Conservation (phyloP, 2,113 vertebrate genomes). For the Cryptomyrus ogoouensis region DNA sequence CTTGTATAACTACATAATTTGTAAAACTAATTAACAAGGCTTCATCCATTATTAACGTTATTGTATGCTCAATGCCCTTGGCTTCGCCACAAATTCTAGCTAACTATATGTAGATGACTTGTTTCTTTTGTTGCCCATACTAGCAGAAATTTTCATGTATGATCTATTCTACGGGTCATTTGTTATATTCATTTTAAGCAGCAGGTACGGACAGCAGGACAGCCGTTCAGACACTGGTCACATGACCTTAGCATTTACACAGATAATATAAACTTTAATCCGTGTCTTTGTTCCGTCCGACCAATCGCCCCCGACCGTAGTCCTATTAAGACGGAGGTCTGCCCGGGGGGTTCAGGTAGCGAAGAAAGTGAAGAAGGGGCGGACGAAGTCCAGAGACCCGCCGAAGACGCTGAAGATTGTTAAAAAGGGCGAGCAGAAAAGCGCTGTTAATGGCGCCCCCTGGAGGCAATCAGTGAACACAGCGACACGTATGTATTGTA, state of each 20-base stretch:
- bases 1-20: neutral
- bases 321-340: neutral
- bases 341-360: neutral
- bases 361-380: neutral
- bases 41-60: neutral
- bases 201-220: neutral
- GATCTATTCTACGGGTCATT: neutral
- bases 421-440: neutral
- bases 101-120: neutral
- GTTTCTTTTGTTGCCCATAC: neutral
- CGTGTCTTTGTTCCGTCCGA: neutral
- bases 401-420: neutral
- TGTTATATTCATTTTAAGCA: neutral
- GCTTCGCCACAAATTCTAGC: neutral
- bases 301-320: neutral
- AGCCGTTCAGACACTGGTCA: neutral
- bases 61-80: neutral
- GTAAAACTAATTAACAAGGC: neutral
- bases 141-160: neutral
- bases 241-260: neutral
- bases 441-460: neutral
- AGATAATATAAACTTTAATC: neutral
- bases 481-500: slow-evolving; percentile 12
- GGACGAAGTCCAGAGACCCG: neutral
- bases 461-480: neutral